phyloP scores from a whole-genome alignment of 2,888 invertebrate genomes.

The Ischnura elegans region DNA sequence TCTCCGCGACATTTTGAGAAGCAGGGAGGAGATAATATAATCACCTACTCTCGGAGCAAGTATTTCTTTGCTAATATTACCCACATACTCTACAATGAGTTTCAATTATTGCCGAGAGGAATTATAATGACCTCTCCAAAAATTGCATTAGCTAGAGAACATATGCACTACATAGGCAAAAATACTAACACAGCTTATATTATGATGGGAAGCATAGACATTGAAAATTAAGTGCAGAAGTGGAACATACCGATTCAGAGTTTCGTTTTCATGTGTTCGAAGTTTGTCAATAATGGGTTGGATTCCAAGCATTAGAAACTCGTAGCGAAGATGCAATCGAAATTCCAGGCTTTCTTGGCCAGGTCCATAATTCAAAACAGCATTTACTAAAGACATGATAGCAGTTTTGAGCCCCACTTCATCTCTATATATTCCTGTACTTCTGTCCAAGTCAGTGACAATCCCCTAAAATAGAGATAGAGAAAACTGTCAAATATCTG shows the following conservation, averaged over 20 bases:
- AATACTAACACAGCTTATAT: no score
- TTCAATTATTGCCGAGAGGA: no score
- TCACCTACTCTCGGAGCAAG: no score
- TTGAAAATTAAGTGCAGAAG: background rate
- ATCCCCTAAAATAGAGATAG: conserved; percentile 82
- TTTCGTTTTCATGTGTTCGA: conserved; percentile 95
- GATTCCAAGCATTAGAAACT: conserved; percentile 97
- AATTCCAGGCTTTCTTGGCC: conserved; percentile 98
- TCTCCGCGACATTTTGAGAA: no score
- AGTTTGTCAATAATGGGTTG: conserved; percentile 97
- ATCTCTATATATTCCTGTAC: conserved; percentile 93
- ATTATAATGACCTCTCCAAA: no score
- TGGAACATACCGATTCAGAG: conserved; percentile 84
- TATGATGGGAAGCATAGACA: background rate
- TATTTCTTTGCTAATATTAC: no score
- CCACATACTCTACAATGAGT: no score
- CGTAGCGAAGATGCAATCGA: conserved; percentile 95
- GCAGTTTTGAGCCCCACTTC: conserved; percentile 97
- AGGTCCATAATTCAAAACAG: conserved; percentile 96
- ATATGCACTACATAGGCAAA: no score
- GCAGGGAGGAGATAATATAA: no score
- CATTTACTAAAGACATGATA: conserved; percentile 98
- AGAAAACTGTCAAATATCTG: no score
- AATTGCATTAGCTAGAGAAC: no score
- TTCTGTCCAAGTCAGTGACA: conserved; percentile 94